Base-by-base conservation (phyloP, 2,113 vertebrate genomes). In the Hiodon tergisus region DNA sequence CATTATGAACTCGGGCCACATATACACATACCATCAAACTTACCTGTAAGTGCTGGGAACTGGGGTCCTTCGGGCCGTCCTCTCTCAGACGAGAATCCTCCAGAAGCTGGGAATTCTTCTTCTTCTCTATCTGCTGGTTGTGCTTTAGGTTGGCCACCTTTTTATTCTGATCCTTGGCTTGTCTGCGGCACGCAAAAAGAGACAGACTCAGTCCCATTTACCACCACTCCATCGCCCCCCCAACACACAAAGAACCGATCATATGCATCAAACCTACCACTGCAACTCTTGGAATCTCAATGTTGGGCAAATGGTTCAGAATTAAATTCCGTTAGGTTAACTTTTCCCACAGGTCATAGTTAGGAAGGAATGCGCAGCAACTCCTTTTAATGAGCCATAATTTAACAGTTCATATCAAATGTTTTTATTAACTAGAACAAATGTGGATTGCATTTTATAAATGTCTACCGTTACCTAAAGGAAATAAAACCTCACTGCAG, bases 131-230 rank as follows among this genome's bases (percentile, higher is more conserved):
- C 8, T 93, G 90, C 71, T 94, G 90, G 69, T 87, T 93, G 85
- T 95, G 94, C 86, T 95, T 96, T 85, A 96, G 86, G 82, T 92
- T 94, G 73, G 95, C 92, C 84, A 93, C 93, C 78, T 94, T 94
- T 85, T 92, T 94, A 79, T 89, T 94, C 81, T 92, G 90, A 77
- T 95, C 93, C 80, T 94, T 98, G 85, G 94, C 91, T 80, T 97
- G 93, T 88, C 96, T 99, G 86, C 7, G 80, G 13, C 47, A 78
- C 46, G 80, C 65, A 67, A 76, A 82, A 47, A 77, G 7, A 67
- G 47, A 8, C n/a, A 17, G 67, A 67, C 10, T 57, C 8, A 77
- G 16, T 7, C 14, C 61, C 63, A 2, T n/a, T 8, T 66, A 31
- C 14, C 31, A 11, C 4, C 13, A 61, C 9, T 13, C 16, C 4